Base-by-base conservation (phyloP, 2,888 invertebrate species). In the Clanis bilineata region DNA sequence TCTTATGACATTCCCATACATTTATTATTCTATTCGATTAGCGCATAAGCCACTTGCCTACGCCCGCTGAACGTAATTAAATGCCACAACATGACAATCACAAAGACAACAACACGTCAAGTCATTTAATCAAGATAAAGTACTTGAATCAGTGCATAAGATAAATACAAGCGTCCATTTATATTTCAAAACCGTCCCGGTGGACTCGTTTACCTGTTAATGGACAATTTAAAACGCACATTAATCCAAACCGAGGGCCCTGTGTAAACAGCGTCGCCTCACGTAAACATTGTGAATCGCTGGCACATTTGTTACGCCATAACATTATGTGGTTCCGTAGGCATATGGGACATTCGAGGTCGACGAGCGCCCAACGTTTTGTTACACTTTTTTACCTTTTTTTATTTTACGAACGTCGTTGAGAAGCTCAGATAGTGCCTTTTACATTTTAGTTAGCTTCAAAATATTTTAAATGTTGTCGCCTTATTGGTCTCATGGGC, bases 271-370 rank as follows among this genome's bases (percentile, higher is more conserved):
- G 18, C 32, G 21, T 59, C 60, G 59, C 65, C 57, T 60, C 63
- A 63, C 60, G 63, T 70, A 68, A 72, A 70, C 66, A 65, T 64
- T 44, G 63, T 60, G 59, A 67, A 71, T 68, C 60, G 64, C 60
- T 73, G 74, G 73, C 75, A 76, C 69, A 62, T 68, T 76, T 75
- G 75, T 75, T 70, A 70, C 71, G 71, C 67, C 64, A 69, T 72
- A 28, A 51, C 28, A 65, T 74, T 75, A 76, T 71, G 69, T 68
- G 66, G 70, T 66, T 60, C 60, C 65, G 58, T 70, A 65, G 66
- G 61, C 67, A 76, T 70, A 65, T 72, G 65, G 74, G 75, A 62
- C 73, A 69, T 15, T 41, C 22, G 45, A 45, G 45, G 36, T 57
- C 45, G 36, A 23, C 38, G 28, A 15, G 28, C 21, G 12, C 57